Conservation (phyloP, 2,797 vertebrate species). For the Xenopus petersii region DNA sequence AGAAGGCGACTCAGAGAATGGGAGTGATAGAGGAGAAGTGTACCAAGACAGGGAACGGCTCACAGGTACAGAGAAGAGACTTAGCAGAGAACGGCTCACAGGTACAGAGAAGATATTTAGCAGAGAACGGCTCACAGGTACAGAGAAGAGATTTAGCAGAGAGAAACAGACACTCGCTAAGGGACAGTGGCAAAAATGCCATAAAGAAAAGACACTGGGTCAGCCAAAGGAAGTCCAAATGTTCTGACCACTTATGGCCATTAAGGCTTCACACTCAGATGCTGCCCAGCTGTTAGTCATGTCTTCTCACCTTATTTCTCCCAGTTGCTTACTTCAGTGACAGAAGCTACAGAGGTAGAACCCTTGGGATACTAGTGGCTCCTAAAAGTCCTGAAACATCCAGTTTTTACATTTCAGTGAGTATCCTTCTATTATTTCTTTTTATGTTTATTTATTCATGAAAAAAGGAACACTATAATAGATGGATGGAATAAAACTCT, state of each 20-base stretch:
- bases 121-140: background rate
- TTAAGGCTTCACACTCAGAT: background rate
- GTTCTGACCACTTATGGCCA: no score
- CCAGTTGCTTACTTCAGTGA: background rate
- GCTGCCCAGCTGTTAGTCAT: background rate
- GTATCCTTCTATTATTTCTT: no score
- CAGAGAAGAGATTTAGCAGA: background rate
- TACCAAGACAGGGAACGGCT: conserved; percentile 13
- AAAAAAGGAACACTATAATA: no score
- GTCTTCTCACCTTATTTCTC: background rate
- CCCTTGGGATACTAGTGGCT: no score
- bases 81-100: background rate
- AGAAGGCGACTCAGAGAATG: conserved; percentile 25
- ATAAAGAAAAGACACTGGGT: background rate
- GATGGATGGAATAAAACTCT: no score
- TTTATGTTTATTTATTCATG: no score
- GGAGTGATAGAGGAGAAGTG: conserved; percentile 27
- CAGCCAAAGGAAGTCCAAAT: background rate
- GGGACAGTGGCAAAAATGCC: background rate
- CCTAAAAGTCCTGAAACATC: no score
- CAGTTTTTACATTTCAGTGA: no score
- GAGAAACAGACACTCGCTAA: background rate
- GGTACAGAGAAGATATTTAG: background rate
- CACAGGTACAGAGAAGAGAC: background rate
- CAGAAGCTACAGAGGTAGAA: background rate